Conservation (phyloP, 2,797 vertebrate genomes). For the Platalea minor region DNA sequence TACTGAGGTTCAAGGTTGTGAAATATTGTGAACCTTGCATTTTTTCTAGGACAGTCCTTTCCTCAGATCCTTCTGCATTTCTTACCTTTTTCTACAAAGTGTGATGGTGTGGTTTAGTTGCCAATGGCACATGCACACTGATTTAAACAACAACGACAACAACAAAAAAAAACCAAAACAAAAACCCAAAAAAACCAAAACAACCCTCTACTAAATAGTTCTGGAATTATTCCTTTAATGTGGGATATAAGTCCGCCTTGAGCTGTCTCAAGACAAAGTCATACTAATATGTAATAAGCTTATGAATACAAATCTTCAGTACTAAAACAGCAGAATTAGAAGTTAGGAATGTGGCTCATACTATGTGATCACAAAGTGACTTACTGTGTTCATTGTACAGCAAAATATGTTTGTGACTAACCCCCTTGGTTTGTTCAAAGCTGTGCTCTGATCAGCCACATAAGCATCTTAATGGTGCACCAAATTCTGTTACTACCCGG, state of each 20-base stretch:
- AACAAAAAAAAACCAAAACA: neutral
- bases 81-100: neutral
- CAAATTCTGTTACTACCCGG: neutral
- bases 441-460: neutral
- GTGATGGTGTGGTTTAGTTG: neutral
- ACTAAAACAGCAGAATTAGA: neutral
- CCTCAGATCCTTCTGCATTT: neutral
- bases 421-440: neutral
- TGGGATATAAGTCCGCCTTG: neutral
- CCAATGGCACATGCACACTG: accelerated
- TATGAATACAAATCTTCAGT: neutral
- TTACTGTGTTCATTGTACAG: neutral
- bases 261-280: neutral
- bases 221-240: neutral
- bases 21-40: neutral
- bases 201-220: neutral
- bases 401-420: neutral
- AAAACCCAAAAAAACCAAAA: neutral
- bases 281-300: neutral
- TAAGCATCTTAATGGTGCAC: neutral
- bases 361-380: neutral
- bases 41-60: neutral
- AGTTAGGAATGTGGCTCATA: neutral
- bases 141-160: neutral
- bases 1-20: neutral